Evolutionary conservation across 1,140 invertebrate species (phyloP).

Genomic region (Caenorhabditis brenneri): DNA sequence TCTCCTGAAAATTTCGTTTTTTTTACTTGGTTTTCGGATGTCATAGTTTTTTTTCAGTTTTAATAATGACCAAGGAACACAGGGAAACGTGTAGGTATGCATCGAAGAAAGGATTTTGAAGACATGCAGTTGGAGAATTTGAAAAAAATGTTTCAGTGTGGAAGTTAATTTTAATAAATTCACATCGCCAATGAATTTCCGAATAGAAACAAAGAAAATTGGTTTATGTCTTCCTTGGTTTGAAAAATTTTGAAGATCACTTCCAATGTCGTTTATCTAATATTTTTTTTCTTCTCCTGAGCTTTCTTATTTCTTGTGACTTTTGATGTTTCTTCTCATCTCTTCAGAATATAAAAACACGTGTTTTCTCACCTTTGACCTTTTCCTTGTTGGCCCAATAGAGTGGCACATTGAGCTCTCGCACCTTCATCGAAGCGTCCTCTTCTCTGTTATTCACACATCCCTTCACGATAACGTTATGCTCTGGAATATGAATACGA

Average conservation of each 20-base stretch:
- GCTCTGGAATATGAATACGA: conserved; percentile 48
- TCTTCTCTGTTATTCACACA: conserved; percentile 56
- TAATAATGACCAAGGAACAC: no score
- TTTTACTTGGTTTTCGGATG: no score
- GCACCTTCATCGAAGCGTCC: conserved; percentile 57
- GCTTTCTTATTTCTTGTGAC: background rate
- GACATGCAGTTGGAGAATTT: no score
- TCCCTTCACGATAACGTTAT: conserved; percentile 57
- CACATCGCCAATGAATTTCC: no score
- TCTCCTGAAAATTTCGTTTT: conserved; percentile 45
- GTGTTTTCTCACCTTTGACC: conserved; percentile 48
- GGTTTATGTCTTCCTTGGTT: no score
- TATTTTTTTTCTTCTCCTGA: background rate
- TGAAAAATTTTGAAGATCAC: no score
- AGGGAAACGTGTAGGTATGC: no score
- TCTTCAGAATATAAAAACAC: background rate
- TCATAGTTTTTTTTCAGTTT: no score
- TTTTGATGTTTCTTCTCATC: background rate
- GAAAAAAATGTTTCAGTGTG: background rate
- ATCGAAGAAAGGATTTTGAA: no score
- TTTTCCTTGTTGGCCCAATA: conserved; percentile 57
- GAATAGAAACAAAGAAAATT: no score
- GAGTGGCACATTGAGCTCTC: conserved; percentile 51
- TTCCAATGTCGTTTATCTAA: no score
- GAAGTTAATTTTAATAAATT: no score